Base-by-base conservation (phyloP, 2,113 vertebrate genomes). In the Struthidea cinerea region DNA sequence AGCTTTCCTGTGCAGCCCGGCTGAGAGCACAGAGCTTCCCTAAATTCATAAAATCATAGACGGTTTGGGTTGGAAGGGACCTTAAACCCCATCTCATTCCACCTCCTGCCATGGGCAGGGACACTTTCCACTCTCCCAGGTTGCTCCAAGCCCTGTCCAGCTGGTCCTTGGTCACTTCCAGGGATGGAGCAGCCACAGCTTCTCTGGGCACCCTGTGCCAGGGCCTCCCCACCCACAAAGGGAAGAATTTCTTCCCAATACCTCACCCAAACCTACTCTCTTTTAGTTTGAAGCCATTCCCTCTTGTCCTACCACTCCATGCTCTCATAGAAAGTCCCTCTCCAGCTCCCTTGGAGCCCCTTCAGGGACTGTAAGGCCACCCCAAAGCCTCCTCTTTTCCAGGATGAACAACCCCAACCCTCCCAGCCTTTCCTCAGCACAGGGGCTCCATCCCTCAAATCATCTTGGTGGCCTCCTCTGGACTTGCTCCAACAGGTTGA, bases 141-240 rank as follows among this genome's bases (percentile, higher is more conserved):
- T 0, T 63, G 30, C 19, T 89, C 52, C 52, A 73, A 57, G 32
- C 10, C 15, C 18, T 0, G 0, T 65, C 42, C 68, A 59, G 0
- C 15, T 22, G 44, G 59, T 17, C 37, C 37, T 64, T 0, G 60
- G 2, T 5, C 27, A 39, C 13, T 44, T 2, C 16, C 68, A 74
- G 57, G 21, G 24, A 71, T 47, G 41, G 35, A 6, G 17, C 24
- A 82, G 24, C 39, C 61, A 61, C 47, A 61, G 55, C 47, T 47
- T 27, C 79, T 55, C 1, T 42, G 78, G 28, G 13, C 28, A 67
- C 1, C 22, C 37, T 32, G 46, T 44, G 39, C 39, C 64, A 61
- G n/a, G 21, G 26, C 10, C 12, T 76, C 1, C 0, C 3, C 26
- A 37, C 6, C 26, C 35, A 56, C 63, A 9, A 10, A 42, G 32